Evolutionary conservation across 2,888 invertebrate genomes (phyloP), one percentile per base, ranked within the genome.

Genomic region (Rambutsinella grinnellia): DNA sequence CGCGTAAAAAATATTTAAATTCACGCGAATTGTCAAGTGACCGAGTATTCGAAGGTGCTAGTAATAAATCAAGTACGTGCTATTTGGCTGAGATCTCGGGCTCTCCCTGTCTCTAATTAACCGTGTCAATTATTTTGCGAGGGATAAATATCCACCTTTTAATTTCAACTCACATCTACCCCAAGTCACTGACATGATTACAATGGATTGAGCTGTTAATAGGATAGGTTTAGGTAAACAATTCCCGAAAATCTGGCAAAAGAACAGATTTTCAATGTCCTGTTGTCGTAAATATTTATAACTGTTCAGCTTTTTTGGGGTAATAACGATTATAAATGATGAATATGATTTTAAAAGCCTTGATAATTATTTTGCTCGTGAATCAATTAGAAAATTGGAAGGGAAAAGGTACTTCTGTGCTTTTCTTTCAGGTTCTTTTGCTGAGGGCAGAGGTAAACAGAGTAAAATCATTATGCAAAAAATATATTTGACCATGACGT

Each of bases 41-140:
- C 58, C 58, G 56, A 62, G 63, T 57, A 54, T 49, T 53, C 54
- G 46, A 66, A 66, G 72, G 72, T 58, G 44, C 58, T 70, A 46
- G 63, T 57, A 57, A 65, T 58, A 71, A 58, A 71, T 68, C 51
- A 71, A 65, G 51, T 58, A 65, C 65, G 57, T 63, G 63, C 57
- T 65, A 65, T 71, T 71, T 71, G 28, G 24, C 65, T 27, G 5
- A 71, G 65, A 49, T 65, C 58, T 51, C 58, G 56, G 71, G 47
- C 51, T 58, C 36, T 13, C 36, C 36, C 36, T 8, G 6, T 36
- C 58, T 65, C 36, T n/a, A 49, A n/a, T 49, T 17, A 49, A 46
- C 54, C 44, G 61, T 36, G 61, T 69, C 49, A 69, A 69, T 69
- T 61, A 69, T 58, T 60, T 53, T 61, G 5, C 1, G 21, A 26